These are phyloP conservation scores for Dione juno DNA, from an alignment of 2,888 invertebrate genomes.

Conservation along the genomic window DNA sequence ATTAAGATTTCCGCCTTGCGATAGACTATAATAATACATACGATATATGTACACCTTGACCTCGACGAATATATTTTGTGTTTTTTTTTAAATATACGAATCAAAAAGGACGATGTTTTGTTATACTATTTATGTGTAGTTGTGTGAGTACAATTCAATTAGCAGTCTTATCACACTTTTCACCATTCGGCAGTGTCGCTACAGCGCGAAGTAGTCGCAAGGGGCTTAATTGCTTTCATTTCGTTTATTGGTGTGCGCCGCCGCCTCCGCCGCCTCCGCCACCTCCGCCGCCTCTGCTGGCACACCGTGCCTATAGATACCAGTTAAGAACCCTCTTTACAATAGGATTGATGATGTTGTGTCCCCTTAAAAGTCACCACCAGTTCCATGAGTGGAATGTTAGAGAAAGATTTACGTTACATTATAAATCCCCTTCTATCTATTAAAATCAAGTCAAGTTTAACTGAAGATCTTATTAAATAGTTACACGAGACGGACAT, in stretches of 20 bases:
- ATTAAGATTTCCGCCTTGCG: constrained; percentile 5
- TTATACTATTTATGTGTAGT: not conserved
- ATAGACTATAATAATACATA: not conserved
- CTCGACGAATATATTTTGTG: not conserved
- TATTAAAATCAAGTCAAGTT: constrained; percentile 2
- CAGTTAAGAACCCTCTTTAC: constrained; percentile 12
- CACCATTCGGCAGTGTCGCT: constrained; percentile 3
- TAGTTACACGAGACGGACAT: not conserved
- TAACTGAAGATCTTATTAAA: not conserved
- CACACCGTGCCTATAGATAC: not conserved
- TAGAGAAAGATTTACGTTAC: not conserved
- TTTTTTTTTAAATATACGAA: not conserved
- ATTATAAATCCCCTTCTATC: constrained; percentile 1
- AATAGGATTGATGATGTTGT: constrained; percentile 3
- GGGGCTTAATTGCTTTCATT: constrained; percentile 35
- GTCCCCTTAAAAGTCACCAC: constrained; percentile 14
- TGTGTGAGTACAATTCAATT: not conserved
- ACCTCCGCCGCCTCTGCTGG: not conserved
- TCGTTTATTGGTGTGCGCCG: constrained; percentile 33
- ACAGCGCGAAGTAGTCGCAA: constrained; percentile 11
- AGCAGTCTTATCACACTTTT: not conserved
- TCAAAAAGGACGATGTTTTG: not conserved
- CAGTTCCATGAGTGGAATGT: not conserved
- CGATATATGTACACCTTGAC: no score
- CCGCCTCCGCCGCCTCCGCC: constrained; percentile 18